Percentiles rank a stretch among this genome's conserved stretches.
Conservation (phyloP, 1,140 invertebrate genomes). For the Lethocerus indicus region DNA sequence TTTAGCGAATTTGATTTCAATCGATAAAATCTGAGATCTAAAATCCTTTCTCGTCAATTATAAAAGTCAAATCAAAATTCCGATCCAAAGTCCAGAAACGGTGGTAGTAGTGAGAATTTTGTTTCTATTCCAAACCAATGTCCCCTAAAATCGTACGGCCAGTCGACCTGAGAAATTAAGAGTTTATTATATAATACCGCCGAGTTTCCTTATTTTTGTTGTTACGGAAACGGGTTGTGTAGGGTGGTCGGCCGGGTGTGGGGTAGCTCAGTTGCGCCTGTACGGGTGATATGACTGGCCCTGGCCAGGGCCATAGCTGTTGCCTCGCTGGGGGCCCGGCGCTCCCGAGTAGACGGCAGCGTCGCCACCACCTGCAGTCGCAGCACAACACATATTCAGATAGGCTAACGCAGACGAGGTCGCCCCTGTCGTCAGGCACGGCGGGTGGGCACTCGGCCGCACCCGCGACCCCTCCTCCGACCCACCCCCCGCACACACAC, state of each 20-base stretch:
- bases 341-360: conserved; percentile 10
- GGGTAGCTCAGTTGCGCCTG: conserved; percentile 14
- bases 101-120: too few relatives aligned
- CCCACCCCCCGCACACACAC: neutral
- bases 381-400: conserved; percentile 9
- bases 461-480: conserved; percentile 8
- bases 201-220: too few relatives aligned
- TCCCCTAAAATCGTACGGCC: too few relatives aligned
- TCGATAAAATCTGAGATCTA: too few relatives aligned
- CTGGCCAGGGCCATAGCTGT: conserved; percentile 13
- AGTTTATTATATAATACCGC: too few relatives aligned
- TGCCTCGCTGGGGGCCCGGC: conserved; percentile 15
- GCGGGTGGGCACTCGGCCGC: conserved; percentile 8
- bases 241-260: conserved; percentile 2
- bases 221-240: neutral
- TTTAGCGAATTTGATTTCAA: too few relatives aligned
- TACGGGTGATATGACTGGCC: conserved; percentile 17
- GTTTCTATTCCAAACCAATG: too few relatives aligned
- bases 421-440: conserved; percentile 11
- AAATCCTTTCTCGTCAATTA: too few relatives aligned
- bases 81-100: too few relatives aligned
- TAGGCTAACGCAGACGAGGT: conserved; percentile 8
- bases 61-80: too few relatives aligned
- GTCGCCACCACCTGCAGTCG: conserved; percentile 2
- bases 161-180: too few relatives aligned